Base-by-base conservation (phyloP, 2,797 vertebrate species). In the Coregonus suidteri region DNA sequence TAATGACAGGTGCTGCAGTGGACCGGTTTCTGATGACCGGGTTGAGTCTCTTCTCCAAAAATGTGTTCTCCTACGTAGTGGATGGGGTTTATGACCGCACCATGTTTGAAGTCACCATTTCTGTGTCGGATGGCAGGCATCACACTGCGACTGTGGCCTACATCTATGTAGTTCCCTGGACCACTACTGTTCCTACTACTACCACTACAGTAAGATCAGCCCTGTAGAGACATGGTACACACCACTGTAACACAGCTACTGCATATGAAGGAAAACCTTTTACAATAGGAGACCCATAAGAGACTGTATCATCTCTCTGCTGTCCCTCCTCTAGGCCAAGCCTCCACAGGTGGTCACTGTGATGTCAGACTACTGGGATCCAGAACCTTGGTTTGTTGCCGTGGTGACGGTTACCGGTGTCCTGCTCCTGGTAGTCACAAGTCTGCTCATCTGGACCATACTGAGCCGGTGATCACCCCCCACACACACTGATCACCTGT, bases 71-170 rank as follows among this genome's bases (percentile, higher is more conserved):
- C 30, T 79, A 75, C 18, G 73, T 77, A 56, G 79, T 77, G 13
- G 81, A 79, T 1, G 71, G 77, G 4, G 25, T 78, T 13, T 82
- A 77, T 11, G 76, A 82, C 47, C 73, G 53, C 70, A 81, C 77
- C 11, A 20, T 34, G 64, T 86, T 79, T 25, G 79, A 84, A 54
- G 73, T 84, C 70, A 82, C 71, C 18, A 59, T 82, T 13, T 64
- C 75, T 6, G 82, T 81, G 65, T 78, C 81, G 16, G 82, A 84
- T 18, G 81, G 82, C 75, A 79, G 79, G 62, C 54, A 81, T 70
- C 78, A 67, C 37, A 84, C 82, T 20, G 53, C 47, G 0, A 76
- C 59, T 0, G 76, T 84, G 59, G 64, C 67, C 15, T 81, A 75
- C 34, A 71, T 84, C 73, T 52, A 71, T 2, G 69, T 81, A 64